These are phyloP conservation scores for Mellilla xanthometata DNA, from an alignment of 2,888 invertebrate genomes.

Conservation along the genomic window DNA sequence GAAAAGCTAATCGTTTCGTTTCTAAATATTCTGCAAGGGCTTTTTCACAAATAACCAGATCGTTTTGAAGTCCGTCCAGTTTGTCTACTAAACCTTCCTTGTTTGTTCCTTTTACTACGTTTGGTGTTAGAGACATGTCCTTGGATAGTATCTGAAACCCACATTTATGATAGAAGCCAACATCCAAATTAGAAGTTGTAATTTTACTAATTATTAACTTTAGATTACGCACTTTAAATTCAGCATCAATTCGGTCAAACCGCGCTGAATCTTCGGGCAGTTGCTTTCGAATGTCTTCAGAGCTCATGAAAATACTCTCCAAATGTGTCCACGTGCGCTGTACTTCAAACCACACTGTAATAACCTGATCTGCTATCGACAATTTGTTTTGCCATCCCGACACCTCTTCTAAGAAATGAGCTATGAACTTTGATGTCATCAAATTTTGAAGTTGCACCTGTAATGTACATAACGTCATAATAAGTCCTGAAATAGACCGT, in stretches of 20 bases:
- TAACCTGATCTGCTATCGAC: constrained; percentile 96
- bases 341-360: constrained; percentile 96
- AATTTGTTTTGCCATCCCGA: constrained; percentile 97
- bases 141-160: constrained; percentile 84
- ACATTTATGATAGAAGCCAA: neutral
- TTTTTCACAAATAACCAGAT: constrained; percentile 96
- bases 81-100: constrained; percentile 90
- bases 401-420: constrained; percentile 96
- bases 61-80: constrained; percentile 91
- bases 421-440: constrained; percentile 98
- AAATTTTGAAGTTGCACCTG: constrained; percentile 97
- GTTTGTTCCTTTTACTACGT: constrained; percentile 96
- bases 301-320: constrained; percentile 98
- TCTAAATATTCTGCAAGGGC: constrained; percentile 98
- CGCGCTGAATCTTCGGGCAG: constrained; percentile 96
- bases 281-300: constrained; percentile 97
- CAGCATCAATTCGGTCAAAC: constrained; percentile 94
- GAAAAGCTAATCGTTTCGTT: constrained; percentile 97
- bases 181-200: too few relatives aligned
- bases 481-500: too few relatives aligned
- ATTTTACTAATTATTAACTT: too few relatives aligned
- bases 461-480: constrained; percentile 18
- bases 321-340: constrained; percentile 98
- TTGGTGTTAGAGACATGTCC: constrained; percentile 91
- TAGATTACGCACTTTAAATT: constrained; percentile 88